Conservation (phyloP, 2,888 invertebrate genomes). For the Tryphoninae sp. region DNA sequence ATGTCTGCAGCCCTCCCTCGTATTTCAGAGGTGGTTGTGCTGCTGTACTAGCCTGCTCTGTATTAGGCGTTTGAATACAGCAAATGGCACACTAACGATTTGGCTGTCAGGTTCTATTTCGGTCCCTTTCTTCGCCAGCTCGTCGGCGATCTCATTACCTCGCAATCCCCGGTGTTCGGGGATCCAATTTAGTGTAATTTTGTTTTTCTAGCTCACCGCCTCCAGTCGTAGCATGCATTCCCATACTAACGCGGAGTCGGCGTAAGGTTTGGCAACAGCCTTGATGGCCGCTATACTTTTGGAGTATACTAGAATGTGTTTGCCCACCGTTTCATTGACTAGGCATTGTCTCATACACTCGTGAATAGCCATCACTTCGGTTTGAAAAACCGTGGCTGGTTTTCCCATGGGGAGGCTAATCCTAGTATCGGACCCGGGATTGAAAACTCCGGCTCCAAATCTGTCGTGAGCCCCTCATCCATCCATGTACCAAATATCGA, state of each 20-base stretch:
- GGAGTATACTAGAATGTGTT: neutral
- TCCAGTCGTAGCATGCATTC: neutral
- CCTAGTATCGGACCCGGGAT: constrained; percentile 10
- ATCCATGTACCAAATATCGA: neutral
- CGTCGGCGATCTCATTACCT: neutral
- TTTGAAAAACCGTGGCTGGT: neutral
- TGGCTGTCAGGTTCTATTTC: neutral
- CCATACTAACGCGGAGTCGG: constrained; percentile 2
- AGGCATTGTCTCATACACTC: constrained; percentile 2
- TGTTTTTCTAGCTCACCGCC: neutral
- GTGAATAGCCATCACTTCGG: neutral
- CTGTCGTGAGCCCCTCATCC: neutral
- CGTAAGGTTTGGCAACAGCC: neutral
- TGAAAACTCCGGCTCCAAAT: neutral
- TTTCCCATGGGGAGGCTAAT: constrained; percentile 5
- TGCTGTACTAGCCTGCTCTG: neutral
- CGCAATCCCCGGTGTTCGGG: neutral
- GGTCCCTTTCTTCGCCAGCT: neutral
- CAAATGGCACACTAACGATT: neutral
- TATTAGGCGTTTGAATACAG: neutral
- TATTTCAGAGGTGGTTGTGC: constrained; percentile 7
- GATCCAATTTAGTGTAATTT: neutral
- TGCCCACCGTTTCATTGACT: neutral
- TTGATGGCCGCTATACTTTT: constrained; percentile 6
- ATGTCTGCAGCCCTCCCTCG: neutral